A percentile compares a stretch with the other conserved stretches of the same genome.
Evolutionary conservation across 2,888 invertebrate genomes (phyloP).

Genomic region (Campopleginae sp.): DNA sequence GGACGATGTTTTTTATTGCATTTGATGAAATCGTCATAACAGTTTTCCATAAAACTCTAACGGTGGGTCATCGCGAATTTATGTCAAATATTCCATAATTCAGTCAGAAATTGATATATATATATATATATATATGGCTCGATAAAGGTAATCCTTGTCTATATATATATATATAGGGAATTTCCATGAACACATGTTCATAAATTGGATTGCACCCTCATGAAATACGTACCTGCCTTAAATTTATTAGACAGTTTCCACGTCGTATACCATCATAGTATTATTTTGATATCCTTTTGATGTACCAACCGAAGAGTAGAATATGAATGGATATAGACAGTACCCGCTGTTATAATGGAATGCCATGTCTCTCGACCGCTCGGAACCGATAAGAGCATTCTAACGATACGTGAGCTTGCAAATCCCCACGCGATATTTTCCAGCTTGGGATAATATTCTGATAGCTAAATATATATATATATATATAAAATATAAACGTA

Average conservation of each 20-base stretch:
- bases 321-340: constrained; percentile 43
- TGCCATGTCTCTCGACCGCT: constrained; percentile 29
- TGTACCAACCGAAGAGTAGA: constrained; percentile 38
- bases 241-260: constrained; percentile 10
- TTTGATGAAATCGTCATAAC: too few species aligned
- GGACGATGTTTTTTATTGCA: too few species aligned
- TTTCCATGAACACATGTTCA: neutral
- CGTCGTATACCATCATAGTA: constrained; percentile 27
- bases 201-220: neutral
- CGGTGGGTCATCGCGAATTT: neutral
- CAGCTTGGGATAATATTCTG: constrained; percentile 14
- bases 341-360: constrained; percentile 7
- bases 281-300: neutral
- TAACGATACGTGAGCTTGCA: constrained; percentile 47
- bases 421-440: constrained; percentile 29
- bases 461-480: constrained; percentile 4
- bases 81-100: neutral
- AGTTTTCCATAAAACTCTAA: too few species aligned
- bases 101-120: neutral
- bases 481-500: neutral
- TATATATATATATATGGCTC: neutral
- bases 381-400: constrained; percentile 25
- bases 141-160: neutral
- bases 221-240: constrained; percentile 21
- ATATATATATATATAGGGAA: neutral